Percentiles rank a stretch among this genome's conserved stretches.
Evolutionary conservation across 2,797 vertebrate genomes (phyloP).

Genomic region (Hoplostethus atlanticus): DNA sequence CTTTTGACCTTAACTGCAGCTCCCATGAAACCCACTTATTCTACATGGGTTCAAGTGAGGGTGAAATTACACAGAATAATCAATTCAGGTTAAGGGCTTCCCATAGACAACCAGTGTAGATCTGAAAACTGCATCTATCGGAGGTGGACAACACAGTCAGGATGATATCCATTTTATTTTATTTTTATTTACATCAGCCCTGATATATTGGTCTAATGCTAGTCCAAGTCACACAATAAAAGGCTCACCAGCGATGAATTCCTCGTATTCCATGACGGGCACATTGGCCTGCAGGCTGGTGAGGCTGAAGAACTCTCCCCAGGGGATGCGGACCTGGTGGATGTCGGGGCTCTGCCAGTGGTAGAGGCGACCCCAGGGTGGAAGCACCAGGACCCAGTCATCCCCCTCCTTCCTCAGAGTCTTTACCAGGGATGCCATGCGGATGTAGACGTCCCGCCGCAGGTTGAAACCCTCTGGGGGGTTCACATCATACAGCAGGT

Average conservation of each 20-base stretch:
- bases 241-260: slow-evolving; percentile 92
- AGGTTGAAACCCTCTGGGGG: slow-evolving; percentile 98
- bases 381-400: slow-evolving; percentile 95
- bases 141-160: no score
- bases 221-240: not conserved
- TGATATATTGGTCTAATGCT: no score
- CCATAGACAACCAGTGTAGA: no score
- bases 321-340: slow-evolving; percentile 91
- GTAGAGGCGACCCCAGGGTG: slow-evolving; percentile 96
- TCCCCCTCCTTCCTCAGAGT: slow-evolving; percentile 87
- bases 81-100: no score
- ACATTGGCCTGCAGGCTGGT: slow-evolving; percentile 91
- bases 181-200: no score
- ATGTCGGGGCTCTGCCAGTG: slow-evolving; percentile 97
- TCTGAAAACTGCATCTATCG: no score
- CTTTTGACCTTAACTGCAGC: no score
- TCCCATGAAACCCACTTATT: no score
- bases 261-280: slow-evolving; percentile 94
- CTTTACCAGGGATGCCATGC: slow-evolving; percentile 93
- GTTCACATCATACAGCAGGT: slow-evolving; percentile 96
- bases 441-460: slow-evolving; percentile 94
- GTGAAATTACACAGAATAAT: no score
- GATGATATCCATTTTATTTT: no score
- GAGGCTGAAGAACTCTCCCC: slow-evolving; percentile 94
- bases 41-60: no score